These are phyloP conservation scores for Neoaliturus tenellus DNA, from an alignment of 2,888 invertebrate genomes.

Conservation along the genomic window DNA sequence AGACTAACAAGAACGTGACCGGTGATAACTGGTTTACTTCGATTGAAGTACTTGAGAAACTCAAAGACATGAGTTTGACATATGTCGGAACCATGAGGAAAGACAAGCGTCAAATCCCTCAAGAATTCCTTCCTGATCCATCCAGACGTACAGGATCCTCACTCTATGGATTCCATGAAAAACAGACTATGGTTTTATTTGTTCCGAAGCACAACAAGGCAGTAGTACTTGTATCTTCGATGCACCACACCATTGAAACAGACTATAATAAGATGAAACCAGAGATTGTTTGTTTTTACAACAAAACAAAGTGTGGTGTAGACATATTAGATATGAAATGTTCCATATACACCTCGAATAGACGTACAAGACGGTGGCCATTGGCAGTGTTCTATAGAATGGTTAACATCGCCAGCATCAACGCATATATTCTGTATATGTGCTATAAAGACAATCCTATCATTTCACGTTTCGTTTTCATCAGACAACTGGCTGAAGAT, in stretches of 20 bases:
- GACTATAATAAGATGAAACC: constrained; percentile 56
- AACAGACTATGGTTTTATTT: constrained; percentile 40
- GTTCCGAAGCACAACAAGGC: constrained; percentile 38
- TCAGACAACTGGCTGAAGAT: constrained; percentile 5
- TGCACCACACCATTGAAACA: not conserved
- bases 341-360: constrained; percentile 55
- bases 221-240: constrained; percentile 27
- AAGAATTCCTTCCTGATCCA: not conserved
- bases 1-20: constrained; percentile 30
- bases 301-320: constrained; percentile 58
- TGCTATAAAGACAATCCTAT: not conserved
- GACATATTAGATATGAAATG: constrained; percentile 58
- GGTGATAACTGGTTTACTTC: constrained; percentile 34
- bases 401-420: not conserved
- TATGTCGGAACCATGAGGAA: constrained; percentile 11
- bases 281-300: constrained; percentile 59
- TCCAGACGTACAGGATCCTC: not conserved
- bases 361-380: constrained; percentile 58
- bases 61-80: constrained; percentile 28
- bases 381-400: constrained; percentile 55
- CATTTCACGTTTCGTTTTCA: too few relatives aligned
- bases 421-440: not conserved
- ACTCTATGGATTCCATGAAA: constrained; percentile 39
- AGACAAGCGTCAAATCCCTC: not conserved
- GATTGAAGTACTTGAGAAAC: not conserved